Conservation (phyloP, 2,888 invertebrate genomes). For the Geophilus truncorum region DNA sequence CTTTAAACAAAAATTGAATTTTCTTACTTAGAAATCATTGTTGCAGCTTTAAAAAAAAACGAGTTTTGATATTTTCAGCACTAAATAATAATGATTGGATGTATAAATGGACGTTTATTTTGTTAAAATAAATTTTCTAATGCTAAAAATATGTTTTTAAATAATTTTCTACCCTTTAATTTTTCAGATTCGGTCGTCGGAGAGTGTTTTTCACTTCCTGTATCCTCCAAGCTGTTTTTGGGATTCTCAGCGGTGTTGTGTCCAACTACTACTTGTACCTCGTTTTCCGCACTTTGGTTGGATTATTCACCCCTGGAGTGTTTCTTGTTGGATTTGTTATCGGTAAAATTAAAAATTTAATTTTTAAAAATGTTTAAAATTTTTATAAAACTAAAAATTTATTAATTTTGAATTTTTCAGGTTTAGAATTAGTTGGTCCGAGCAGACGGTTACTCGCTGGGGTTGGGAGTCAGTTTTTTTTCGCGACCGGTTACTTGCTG, state of each 20-base stretch:
- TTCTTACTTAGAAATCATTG: too few relatives aligned
- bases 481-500: background rate
- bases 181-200: conserved; percentile 57
- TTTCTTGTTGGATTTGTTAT: conserved; percentile 48
- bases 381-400: background rate
- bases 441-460: conserved; percentile 22
- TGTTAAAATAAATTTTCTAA: too few relatives aligned
- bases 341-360: conserved; percentile 1
- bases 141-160: too few relatives aligned
- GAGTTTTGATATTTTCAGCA: too few relatives aligned
- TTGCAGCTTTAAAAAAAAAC: too few relatives aligned
- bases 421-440: conserved; percentile 23
- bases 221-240: conserved; percentile 57
- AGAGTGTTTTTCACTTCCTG: conserved; percentile 57
- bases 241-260: conserved; percentile 55
- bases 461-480: background rate
- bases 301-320: conserved; percentile 68
- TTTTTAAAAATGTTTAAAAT: background rate
- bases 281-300: conserved; percentile 56
- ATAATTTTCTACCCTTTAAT: background rate
- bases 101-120: too few relatives aligned
- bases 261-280: conserved; percentile 55
- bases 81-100: too few relatives aligned
- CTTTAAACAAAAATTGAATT: too few relatives aligned
- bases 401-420: too few relatives aligned